Evolutionary conservation across 2,113 vertebrate species (phyloP).

Genomic region (Serinus canaria): DNA sequence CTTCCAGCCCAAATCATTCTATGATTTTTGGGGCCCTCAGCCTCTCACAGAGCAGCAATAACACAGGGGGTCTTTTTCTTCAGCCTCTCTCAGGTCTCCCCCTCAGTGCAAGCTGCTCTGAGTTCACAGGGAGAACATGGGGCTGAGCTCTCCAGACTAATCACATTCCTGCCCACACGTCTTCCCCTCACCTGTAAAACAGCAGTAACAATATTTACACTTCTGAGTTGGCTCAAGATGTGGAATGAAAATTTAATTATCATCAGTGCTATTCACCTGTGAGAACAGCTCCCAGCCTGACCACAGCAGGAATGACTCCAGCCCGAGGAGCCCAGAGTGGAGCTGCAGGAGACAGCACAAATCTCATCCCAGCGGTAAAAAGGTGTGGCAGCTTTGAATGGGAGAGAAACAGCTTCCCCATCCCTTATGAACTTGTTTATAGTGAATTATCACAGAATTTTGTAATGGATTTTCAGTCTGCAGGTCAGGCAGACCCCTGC

Average conservation of each 20-base stretch:
- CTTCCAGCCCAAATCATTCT: not conserved
- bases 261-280: not conserved
- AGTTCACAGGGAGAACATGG: rapidly evolving
- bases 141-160: not conserved
- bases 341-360: not conserved
- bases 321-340: not conserved
- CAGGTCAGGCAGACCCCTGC: not conserved
- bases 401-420: not conserved
- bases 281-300: not conserved
- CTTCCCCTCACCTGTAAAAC: not conserved
- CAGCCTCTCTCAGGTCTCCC: not conserved
- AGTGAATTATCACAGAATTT: not conserved
- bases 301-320: rapidly evolving
- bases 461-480: not conserved
- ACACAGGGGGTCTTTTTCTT: not conserved
- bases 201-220: not conserved
- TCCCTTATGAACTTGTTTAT: not conserved
- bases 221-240: not conserved
- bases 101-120: not conserved
- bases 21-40: not conserved
- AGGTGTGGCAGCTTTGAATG: not conserved
- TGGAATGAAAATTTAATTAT: not conserved
- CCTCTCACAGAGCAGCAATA: not conserved
- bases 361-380: not conserved
- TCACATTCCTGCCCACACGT: not conserved